phyloP scores from a whole-genome alignment of 2,113 vertebrate species.

The Garra rufa region DNA sequence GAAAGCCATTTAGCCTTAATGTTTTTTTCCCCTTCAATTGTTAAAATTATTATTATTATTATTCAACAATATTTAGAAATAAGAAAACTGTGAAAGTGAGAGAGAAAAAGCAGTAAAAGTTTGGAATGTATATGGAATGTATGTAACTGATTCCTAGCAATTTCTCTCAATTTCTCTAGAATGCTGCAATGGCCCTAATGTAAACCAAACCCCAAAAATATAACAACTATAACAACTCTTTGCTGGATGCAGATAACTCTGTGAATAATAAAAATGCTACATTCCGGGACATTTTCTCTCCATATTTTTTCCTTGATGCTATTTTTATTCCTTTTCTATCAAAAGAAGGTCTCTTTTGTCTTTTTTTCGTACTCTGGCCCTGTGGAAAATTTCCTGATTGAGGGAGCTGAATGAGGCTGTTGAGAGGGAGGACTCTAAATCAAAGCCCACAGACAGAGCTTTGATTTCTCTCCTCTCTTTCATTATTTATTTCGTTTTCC shows the following conservation, averaged over 20 bases:
- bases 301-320: constrained; percentile 17
- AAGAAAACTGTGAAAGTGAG: no score
- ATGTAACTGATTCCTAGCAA: neutral
- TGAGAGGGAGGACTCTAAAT: constrained; percentile 60
- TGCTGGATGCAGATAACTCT: neutral
- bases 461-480: constrained; percentile 65
- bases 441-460: constrained; percentile 66
- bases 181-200: neutral
- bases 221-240: neutral
- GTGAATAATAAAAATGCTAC: constrained; percentile 25
- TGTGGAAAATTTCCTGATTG: constrained; percentile 66
- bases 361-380: constrained; percentile 43
- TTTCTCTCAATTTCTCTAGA: neutral
- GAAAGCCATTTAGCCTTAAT: neutral
- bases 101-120: no score
- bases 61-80: no score
- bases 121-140: no score
- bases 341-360: constrained; percentile 40
- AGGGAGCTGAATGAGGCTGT: constrained; percentile 61
- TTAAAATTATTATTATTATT: no score
- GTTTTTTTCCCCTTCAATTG: no score
- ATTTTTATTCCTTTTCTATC: constrained; percentile 46
- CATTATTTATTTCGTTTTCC: constrained; percentile 43
- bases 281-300: constrained; percentile 20
- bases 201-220: neutral